Percentiles rank a stretch among this genome's conserved stretches.
phyloP scores from a whole-genome alignment of 2,113 vertebrate species.

The Recurvirostra avosetta region DNA sequence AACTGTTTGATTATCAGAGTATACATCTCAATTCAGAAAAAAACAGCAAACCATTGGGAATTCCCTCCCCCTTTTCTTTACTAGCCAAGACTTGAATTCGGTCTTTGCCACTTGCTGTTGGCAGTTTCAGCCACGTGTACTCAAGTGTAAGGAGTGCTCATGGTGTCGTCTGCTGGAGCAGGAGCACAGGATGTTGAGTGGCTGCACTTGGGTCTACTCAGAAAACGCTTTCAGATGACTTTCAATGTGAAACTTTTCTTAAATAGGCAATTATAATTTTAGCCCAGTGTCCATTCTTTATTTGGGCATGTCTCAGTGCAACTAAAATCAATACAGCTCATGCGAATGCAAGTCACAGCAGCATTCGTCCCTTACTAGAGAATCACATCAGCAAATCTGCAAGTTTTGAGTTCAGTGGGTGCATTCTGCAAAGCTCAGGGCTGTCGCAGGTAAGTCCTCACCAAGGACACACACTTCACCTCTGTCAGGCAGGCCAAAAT shows the following conservation, averaged over 20 bases:
- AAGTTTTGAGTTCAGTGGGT: background rate
- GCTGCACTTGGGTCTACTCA: background rate
- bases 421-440: background rate
- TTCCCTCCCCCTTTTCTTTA: background rate
- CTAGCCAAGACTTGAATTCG: background rate
- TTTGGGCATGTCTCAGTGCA: background rate
- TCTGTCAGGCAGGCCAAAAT: background rate
- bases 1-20: background rate
- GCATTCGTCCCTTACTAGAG: background rate
- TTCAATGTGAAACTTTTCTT: background rate
- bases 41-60: background rate
- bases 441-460: background rate
- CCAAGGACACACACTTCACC: background rate
- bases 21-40: background rate
- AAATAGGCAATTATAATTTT: background rate
- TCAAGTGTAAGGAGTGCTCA: fast-evolving
- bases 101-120: background rate
- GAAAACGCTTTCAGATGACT: background rate
- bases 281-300: background rate
- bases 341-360: background rate
- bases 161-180: background rate
- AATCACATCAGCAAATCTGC: background rate
- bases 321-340: background rate
- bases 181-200: fast-evolving
- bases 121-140: background rate